phyloP scores from a whole-genome alignment of 2,888 invertebrate genomes.

The Hylaea fasciaria region DNA sequence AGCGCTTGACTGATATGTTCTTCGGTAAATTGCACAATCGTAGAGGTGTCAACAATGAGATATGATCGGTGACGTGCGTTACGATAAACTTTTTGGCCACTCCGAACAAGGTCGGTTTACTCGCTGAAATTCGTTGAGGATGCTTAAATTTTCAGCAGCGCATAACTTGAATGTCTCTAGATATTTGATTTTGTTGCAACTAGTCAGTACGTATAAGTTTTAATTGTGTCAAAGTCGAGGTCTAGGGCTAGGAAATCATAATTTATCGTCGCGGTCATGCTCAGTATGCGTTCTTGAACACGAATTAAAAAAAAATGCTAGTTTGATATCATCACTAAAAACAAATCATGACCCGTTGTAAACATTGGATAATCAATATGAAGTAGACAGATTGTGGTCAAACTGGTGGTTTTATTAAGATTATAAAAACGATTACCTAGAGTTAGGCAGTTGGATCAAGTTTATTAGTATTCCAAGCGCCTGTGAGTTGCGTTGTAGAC shows the following conservation, averaged over 20 bases:
- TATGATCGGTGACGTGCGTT: slow-evolving; percentile 66
- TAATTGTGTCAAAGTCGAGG: slow-evolving; percentile 7
- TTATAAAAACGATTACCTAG: slow-evolving; percentile 54
- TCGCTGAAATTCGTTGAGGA: slow-evolving; percentile 35
- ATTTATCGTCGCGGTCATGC: slow-evolving; percentile 10
- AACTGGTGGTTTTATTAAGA: slow-evolving; percentile 67
- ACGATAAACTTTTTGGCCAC: slow-evolving; percentile 59
- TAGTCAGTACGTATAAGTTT: not conserved
- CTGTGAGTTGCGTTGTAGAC: slow-evolving; percentile 58
- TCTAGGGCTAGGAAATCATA: slow-evolving; percentile 15
- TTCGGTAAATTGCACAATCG: slow-evolving; percentile 81
- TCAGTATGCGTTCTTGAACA: slow-evolving; percentile 16
- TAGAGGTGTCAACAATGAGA: slow-evolving; percentile 77
- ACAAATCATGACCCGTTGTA: slow-evolving; percentile 43
- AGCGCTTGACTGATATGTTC: slow-evolving; percentile 78
- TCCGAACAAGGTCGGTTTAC: slow-evolving; percentile 51
- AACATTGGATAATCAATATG: slow-evolving; percentile 38
- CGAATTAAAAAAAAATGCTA: slow-evolving; percentile 25
- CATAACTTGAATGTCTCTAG: slow-evolving; percentile 28
- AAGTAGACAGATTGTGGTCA: slow-evolving; percentile 55
- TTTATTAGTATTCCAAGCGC: slow-evolving; percentile 66
- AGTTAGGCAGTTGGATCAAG: slow-evolving; percentile 60
- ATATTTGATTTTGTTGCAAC: too few relatives aligned
- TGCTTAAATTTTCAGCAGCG: slow-evolving; percentile 48
- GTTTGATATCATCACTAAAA: slow-evolving; percentile 55